Conservation (phyloP, 2,888 invertebrate species). For the Drosophila mettleri region DNA sequence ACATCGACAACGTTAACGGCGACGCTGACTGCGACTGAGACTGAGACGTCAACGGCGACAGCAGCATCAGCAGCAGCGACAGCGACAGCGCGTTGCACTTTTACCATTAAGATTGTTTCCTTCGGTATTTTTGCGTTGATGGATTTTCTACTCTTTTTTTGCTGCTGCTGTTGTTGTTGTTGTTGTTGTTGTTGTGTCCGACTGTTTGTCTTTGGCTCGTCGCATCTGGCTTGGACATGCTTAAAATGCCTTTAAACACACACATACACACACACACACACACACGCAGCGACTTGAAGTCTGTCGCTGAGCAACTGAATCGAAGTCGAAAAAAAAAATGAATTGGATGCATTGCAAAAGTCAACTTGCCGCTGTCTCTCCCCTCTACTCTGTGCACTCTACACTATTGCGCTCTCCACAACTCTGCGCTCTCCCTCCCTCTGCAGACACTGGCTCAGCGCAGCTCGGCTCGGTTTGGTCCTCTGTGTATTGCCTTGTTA, state of each 20-base stretch:
- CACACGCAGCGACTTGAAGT: constrained; percentile 58
- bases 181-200: constrained; percentile 35
- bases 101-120: constrained; percentile 81
- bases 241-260: constrained; percentile 82
- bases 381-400: neutral
- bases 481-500: constrained; percentile 80
- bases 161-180: constrained; percentile 7
- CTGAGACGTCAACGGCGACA: constrained; percentile 17
- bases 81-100: constrained; percentile 63
- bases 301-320: constrained; percentile 71
- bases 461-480: constrained; percentile 67
- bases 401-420: neutral
- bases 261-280: constrained; percentile 32
- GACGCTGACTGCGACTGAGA: constrained; percentile 12
- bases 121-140: constrained; percentile 80
- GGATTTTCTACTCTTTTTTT: constrained; percentile 72
- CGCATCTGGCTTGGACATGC: constrained; percentile 73
- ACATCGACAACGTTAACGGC: constrained; percentile 38
- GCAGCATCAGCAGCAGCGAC: constrained; percentile 45
- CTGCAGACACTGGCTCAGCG: constrained; percentile 29
- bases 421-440: neutral
- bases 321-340: constrained; percentile 71
- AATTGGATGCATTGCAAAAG: constrained; percentile 73
- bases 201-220: constrained; percentile 62
- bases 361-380: constrained; percentile 34